Base-by-base conservation (phyloP, 2,113 vertebrate genomes). In the Chelonoidis abingdonii region DNA sequence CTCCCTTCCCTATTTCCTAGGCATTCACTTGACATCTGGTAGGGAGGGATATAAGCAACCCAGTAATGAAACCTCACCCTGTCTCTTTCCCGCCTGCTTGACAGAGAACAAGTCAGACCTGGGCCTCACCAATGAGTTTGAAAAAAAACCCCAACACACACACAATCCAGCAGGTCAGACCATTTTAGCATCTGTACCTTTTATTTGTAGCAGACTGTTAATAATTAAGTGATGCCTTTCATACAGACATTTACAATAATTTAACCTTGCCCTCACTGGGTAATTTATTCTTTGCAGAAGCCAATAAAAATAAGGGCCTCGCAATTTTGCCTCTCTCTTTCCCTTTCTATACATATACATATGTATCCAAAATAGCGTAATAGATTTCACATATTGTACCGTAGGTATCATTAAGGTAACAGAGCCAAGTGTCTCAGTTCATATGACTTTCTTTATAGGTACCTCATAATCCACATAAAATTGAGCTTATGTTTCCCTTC, bases 181-280 rank as follows among this genome's bases (percentile, higher is more conserved):
- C 86, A 92, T 93, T 98, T 95, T 90, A 96, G 92, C 94, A 95
- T 97, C 88, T 93, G 97, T 83, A 96, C 95, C 92, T 98, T 97
- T 97, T 97, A 96, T 97, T 97, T 97, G 95, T 69, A 93, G 93
- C 44, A 5, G 97, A 87, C 96, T 96, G 97, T 96, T 97, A 96
- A 97, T 98, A 97, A 97, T 97, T 97, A 98, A 97, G 95, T 97
- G 96, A 97, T 95, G 97, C 94, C 95, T 97, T 98, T 97, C 95
- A 96, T 96, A 97, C 95, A 95, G 97, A 97, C 97, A 96, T 97
- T 97, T 94, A 96, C 95, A 97, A 96, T 97, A 97, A 97, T 97
- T 97, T 97, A 96, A 96, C 96, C 95, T 96, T 96, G 96, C 96
- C 96, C 96, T 94, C 2, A 78, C 94, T 95, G 95, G 95, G 95